phyloP scores from a whole-genome alignment of 2,888 invertebrate species.

The Calephelis perditalis region DNA sequence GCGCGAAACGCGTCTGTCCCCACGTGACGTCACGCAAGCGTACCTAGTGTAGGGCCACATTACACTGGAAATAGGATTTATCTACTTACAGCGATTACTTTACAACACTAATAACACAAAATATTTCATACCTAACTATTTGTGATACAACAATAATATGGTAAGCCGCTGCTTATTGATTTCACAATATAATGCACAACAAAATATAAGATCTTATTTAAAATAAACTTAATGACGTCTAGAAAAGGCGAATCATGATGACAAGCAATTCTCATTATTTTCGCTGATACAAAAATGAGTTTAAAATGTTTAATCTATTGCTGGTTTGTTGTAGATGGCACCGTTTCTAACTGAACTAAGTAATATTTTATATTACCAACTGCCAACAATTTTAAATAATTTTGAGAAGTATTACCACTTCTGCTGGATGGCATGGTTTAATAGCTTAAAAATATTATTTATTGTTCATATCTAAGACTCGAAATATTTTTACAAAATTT shows the following conservation, averaged over 20 bases:
- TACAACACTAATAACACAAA: conserved; percentile 11
- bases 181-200: conserved; percentile 1
- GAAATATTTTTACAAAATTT: too few species aligned
- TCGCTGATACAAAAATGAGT: too few species aligned
- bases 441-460: too few species aligned
- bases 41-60: conserved; percentile 2
- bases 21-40: conserved; percentile 20
- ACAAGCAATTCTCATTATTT: too few species aligned
- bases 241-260: not conserved
- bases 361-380: too few species aligned
- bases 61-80: conserved; percentile 2
- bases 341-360: too few species aligned
- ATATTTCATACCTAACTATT: conserved; percentile 12
- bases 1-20: conserved; percentile 19
- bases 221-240: not conserved
- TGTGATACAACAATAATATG: conserved; percentile 10
- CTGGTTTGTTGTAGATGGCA: too few species aligned
- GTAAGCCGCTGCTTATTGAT: conserved; percentile 5
- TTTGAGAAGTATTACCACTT: too few species aligned
- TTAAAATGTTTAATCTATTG: too few species aligned
- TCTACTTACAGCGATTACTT: conserved; percentile 6
- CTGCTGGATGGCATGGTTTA: too few species aligned
- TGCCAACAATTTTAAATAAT: too few species aligned
- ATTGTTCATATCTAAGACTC: too few species aligned
- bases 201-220: not conserved